Evolutionary conservation across 2,113 vertebrate species (phyloP).

Genomic region (Danio rerio): DNA sequence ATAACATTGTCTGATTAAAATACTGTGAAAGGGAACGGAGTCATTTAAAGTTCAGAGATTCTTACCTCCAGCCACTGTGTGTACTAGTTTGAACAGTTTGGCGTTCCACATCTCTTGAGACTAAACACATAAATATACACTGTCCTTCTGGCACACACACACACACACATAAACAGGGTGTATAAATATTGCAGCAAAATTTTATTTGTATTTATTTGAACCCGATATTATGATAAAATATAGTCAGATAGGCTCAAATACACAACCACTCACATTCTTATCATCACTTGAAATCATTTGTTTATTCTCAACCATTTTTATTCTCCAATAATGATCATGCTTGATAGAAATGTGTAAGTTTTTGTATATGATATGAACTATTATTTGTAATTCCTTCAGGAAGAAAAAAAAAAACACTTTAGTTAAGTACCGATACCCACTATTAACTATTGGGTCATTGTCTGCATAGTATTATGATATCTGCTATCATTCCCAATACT

Average conservation of each 20-base stretch:
- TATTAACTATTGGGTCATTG: too few species aligned
- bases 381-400: background rate
- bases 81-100: conserved; percentile 45
- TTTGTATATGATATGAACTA: background rate
- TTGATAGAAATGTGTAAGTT: background rate
- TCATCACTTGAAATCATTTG: conserved; percentile 1
- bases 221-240: conserved; percentile 43
- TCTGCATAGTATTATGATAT: too few species aligned
- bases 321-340: conserved; percentile 14
- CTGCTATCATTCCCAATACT: too few species aligned
- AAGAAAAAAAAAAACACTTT: background rate
- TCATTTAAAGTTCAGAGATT: conserved; percentile 59
- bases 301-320: conserved; percentile 4
- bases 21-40: conserved; percentile 64
- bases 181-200: background rate
- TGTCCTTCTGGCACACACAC: conserved; percentile 31
- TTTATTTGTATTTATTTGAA: conserved; percentile 39
- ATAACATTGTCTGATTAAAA: conserved; percentile 77
- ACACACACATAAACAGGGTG: background rate
- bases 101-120: conserved; percentile 27
- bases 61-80: conserved; percentile 50
- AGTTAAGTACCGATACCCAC: too few species aligned
- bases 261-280: background rate
- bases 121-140: conserved; percentile 33
- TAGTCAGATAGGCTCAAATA: conserved; percentile 19